Evolutionary conservation across 2,797 vertebrate species (phyloP).

Genomic region (Pseudomugil gertrudae): DNA sequence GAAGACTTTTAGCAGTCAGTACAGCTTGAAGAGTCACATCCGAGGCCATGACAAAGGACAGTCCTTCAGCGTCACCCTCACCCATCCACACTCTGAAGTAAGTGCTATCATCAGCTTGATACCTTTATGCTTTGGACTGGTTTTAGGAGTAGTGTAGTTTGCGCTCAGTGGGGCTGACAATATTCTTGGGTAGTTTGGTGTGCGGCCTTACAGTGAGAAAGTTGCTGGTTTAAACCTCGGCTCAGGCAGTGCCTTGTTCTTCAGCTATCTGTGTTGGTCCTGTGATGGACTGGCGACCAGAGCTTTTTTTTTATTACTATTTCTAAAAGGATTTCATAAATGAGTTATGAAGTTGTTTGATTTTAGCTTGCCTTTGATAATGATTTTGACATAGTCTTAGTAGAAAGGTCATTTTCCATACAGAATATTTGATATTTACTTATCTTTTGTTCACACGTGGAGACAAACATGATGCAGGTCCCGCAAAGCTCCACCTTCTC

Average conservation of each 20-base stretch:
- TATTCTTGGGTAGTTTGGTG: not conserved
- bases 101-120: not conserved
- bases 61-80: slow-evolving; percentile 84
- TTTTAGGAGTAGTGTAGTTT: slow-evolving; percentile 1
- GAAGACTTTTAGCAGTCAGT: slow-evolving; percentile 97
- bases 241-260: too few species aligned
- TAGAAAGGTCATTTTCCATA: not conserved
- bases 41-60: slow-evolving; percentile 94
- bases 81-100: slow-evolving; percentile 90
- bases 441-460: not conserved
- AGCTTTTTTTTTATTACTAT: not conserved
- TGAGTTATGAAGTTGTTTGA: too few species aligned
- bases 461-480: not conserved
- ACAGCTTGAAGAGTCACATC: slow-evolving; percentile 97
- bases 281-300: too few species aligned
- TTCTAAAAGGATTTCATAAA: not conserved
- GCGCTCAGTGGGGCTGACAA: not conserved
- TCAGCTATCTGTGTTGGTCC: too few species aligned
- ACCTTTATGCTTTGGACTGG: not conserved
- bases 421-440: not conserved
- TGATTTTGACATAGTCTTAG: not conserved
- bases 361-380: not conserved
- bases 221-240: too few species aligned
- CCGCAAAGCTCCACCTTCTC: not conserved
- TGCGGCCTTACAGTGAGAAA: too few species aligned